These are phyloP conservation scores for Cryptosula pallasiana DNA, from an alignment of 2,888 invertebrate genomes.

Conservation along the genomic window DNA sequence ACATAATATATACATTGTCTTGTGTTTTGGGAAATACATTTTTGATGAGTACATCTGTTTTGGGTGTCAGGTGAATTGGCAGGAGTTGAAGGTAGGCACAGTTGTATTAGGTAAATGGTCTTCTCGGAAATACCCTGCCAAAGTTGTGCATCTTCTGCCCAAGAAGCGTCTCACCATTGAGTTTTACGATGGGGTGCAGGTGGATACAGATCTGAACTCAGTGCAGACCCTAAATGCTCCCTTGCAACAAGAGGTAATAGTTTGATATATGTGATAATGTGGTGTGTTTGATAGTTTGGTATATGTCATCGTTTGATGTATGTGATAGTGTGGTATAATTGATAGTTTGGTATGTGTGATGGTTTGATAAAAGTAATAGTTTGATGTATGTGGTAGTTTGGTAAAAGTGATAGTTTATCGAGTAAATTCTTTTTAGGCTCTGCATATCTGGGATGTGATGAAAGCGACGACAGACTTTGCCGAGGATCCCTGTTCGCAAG, in stretches of 20 bases:
- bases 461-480: too few species aligned
- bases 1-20: too few species aligned
- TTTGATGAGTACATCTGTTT: not conserved
- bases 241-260: not conserved
- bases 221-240: not conserved
- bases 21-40: too few species aligned
- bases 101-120: constrained; percentile 5
- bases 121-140: not conserved
- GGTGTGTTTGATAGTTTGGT: not conserved
- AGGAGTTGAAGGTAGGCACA: not conserved
- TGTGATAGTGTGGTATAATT: not conserved
- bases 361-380: too few species aligned
- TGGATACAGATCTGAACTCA: constrained; percentile 1
- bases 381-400: too few species aligned
- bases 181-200: constrained; percentile 16
- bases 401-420: too few species aligned
- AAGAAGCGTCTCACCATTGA: not conserved
- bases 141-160: not conserved
- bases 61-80: not conserved
- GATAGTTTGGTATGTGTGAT: too few species aligned
- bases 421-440: not conserved
- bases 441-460: constrained; percentile 5
- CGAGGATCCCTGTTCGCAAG: too few species aligned
- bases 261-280: not conserved
- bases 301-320: not conserved